These are phyloP conservation scores for Harpalus rubripes DNA, from an alignment of 2,888 invertebrate species.

Conservation along the genomic window DNA sequence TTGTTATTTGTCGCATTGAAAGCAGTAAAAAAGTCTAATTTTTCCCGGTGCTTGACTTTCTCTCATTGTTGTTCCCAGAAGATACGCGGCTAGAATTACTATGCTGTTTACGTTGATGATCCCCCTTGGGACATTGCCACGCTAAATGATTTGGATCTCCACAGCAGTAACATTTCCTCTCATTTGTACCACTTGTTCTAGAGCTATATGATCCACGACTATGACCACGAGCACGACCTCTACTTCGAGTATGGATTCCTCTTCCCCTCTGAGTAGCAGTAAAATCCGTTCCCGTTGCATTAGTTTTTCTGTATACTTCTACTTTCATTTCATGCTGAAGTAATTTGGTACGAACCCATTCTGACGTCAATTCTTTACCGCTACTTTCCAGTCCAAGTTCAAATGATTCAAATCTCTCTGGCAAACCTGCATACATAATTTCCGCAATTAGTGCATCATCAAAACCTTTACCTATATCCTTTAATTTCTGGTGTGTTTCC, in stretches of 20 bases:
- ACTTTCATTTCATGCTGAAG: constrained; percentile 17
- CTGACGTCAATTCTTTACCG: too few relatives aligned
- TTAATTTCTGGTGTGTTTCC: too few relatives aligned
- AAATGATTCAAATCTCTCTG: too few relatives aligned
- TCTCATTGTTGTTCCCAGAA: background rate
- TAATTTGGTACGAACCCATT: too few relatives aligned
- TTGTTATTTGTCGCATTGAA: too few relatives aligned
- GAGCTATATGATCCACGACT: constrained; percentile 10
- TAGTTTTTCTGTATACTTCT: constrained; percentile 6
- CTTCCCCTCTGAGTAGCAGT: background rate
- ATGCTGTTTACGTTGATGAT: constrained; percentile 4
- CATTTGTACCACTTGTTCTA: constrained; percentile 9
- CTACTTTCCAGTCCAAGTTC: too few relatives aligned
- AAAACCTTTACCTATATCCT: too few relatives aligned
- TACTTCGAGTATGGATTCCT: constrained; percentile 14
- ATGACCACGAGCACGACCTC: constrained; percentile 18
- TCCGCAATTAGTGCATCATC: too few relatives aligned
- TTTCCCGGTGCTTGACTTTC: background rate
- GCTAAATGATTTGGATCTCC: constrained; percentile 3
- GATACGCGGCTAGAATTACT: constrained; percentile 1
- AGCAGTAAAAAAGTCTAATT: too few relatives aligned
- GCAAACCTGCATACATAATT: too few relatives aligned
- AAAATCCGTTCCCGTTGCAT: background rate
- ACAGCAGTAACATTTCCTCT: constrained; percentile 8
- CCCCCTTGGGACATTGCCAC: constrained; percentile 16